Conservation (phyloP, 2,113 vertebrate species). For the Cercocebus atys region DNA sequence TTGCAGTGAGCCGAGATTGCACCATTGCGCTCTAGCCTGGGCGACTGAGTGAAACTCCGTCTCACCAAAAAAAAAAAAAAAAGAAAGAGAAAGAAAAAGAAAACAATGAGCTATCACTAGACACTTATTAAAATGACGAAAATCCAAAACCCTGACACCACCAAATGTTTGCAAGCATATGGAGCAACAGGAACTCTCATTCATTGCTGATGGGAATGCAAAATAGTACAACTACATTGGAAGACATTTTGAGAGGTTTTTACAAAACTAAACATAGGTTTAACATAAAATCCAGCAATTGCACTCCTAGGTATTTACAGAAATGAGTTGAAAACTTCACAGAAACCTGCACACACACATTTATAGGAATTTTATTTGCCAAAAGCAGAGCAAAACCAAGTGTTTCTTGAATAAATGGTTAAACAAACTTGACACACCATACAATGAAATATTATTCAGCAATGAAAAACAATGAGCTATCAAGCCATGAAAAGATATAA, state of each 20-base stretch:
- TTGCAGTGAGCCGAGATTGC: no score
- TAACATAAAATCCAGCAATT: neutral
- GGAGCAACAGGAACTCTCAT: no score
- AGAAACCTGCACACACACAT: neutral
- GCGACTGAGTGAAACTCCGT: fast-evolving
- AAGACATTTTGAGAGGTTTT: neutral
- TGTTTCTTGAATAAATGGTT: neutral
- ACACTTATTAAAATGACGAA: no score
- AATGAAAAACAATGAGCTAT: neutral
- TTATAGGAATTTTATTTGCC: neutral
- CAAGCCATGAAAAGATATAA: neutral
- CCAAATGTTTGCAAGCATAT: no score
- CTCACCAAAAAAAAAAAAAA: no score
- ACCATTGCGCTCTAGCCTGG: no score
- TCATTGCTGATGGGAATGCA: no score
- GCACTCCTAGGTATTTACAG: neutral
- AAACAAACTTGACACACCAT: neutral
- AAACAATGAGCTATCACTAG: no score
- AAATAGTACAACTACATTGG: neutral
- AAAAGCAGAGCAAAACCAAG: neutral
- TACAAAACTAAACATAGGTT: neutral
- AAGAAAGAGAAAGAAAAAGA: no score
- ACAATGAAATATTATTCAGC: neutral
- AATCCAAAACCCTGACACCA: no score
- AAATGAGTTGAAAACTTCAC: neutral